Evolutionary conservation across 2,113 vertebrate species (phyloP), one percentile per base, ranked within the genome.

Genomic region (Labeo rohita): DNA sequence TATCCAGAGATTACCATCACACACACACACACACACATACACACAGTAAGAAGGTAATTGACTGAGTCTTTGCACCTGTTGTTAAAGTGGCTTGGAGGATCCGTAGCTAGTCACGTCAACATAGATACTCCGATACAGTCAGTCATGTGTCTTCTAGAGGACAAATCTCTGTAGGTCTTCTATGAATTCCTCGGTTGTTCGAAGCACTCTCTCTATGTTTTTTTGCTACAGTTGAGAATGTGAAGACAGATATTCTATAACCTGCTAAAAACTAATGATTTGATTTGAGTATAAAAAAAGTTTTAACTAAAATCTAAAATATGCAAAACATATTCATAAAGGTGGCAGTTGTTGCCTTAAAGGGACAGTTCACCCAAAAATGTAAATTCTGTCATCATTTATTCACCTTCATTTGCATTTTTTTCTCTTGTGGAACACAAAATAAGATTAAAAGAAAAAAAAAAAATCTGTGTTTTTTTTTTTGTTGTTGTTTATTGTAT

Each of bases 41-140:
- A 34, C 12, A 76, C 12, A 18, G 15, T n/a, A 18, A 56, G 52
- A 75, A 47, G 21, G 28, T 45, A 66, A 83, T 9, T 52, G 11
- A 75, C 8, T 59, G 21, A 70, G 70, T 49, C 43, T 34, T 52
- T 83, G 66, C 81, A 83, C 81, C 81, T 83, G 66, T 73, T 83
- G 47, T 49, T 83, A 43, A 56, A 83, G 65, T 83, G 80, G 63
- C 8, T 82, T 12, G 59, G 47, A 82, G 59, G 80, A 82, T 68
- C 63, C 47, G 43, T 34, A 21, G 43, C n/a, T 21, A 23, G 36
- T 81, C 56, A 65, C 43, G n/a, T 82, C 28, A 68, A 63, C 43
- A 63, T 21, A 63, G 43, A 63, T 47, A 16, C 16, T 70, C 18
- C 36, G 50, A 73, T 83, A 54, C 6, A 39, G 36, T 59, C 68